Base-by-base conservation (phyloP, 2,888 invertebrate species). In the Drosophila tanythrix region DNA sequence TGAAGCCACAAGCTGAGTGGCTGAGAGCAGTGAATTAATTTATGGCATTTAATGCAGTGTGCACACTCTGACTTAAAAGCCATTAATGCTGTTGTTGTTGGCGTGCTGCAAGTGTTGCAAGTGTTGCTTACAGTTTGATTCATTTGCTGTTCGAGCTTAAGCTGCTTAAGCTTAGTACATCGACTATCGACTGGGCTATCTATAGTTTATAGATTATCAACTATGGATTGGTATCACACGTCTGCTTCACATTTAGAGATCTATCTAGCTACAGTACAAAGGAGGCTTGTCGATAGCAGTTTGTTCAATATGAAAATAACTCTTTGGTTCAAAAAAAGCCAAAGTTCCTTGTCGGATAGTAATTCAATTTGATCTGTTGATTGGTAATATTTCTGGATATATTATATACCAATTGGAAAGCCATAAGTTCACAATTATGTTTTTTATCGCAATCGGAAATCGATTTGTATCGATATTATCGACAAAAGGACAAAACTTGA, bases 21-120 rank as follows among this genome's bases (percentile, higher is more conserved):
- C 48, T 67, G 46, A 25, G 27, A 38, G 33, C 38, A 35, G 36
- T 31, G 31, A 21, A 61, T 27, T 56, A 70, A 76, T 70, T 61
- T 64, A 77, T 65, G 43, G 27, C 60, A 58, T 65, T 51, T 61
- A 18, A 18, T 31, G 6, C 38, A 64, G 52, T 57, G 60, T 61
- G 60, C 64, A 50, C 52, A 61, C 69, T 56, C 61, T 71, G 33
- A 46, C 50, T 27, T 40, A 6, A 2, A 6, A 11, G 18, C 15
- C 51, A 18, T 52, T 60, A 11, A 5, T 29, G 3, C 15, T 18
- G 18, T 38, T 31, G 25, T 36, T 48, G 18, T 3, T 29, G 10
- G 1, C 7, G 10, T 31, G 21, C 21, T 40, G 18, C 13, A 11
- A 10, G 10, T 35, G 48, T 18, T 27, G 18, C 15, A 31, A n/a